phyloP scores from a whole-genome alignment of 2,888 invertebrate species.

The Drosophila barbarae region DNA sequence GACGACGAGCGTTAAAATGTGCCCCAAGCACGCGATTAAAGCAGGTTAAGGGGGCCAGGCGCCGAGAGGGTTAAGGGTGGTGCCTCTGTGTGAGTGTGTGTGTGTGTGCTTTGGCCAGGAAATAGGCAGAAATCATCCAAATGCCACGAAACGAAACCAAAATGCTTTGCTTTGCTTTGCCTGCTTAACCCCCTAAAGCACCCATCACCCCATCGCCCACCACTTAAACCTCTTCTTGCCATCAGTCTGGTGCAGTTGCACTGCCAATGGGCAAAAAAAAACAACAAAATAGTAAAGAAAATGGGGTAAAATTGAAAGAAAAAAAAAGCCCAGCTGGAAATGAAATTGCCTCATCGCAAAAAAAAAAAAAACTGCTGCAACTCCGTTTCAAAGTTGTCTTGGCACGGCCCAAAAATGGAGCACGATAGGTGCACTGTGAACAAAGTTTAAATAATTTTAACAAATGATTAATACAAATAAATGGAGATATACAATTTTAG shows the following conservation, averaged over 20 bases:
- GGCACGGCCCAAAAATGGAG: conserved; percentile 62
- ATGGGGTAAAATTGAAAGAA: not conserved
- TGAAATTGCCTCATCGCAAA: conserved; percentile 28
- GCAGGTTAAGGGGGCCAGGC: conserved; percentile 11
- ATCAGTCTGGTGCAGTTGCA: conserved; percentile 33
- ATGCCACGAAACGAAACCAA: conserved; percentile 62
- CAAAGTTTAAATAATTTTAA: not conserved
- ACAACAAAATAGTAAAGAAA: not conserved
- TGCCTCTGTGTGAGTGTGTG: not conserved
- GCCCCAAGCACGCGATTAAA: conserved; percentile 67
- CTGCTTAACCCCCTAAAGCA: conserved; percentile 5
- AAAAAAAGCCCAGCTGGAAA: conserved; percentile 22
- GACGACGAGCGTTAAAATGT: conserved; percentile 65
- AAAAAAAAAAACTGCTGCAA: conserved; percentile 21
- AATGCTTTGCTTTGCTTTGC: conserved; percentile 39
- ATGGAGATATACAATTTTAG: too few relatives aligned
- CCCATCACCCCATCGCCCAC: not conserved
- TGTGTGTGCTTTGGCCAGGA: conserved; percentile 41
- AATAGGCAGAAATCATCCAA: conserved; percentile 70
- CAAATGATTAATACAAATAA: too few relatives aligned
- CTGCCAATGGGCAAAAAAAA: conserved; percentile 10
- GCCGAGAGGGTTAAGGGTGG: not conserved
- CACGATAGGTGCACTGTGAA: conserved; percentile 50
- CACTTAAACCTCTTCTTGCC: not conserved
- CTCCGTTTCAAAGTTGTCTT: conserved; percentile 36